A percentile compares a stretch with the other conserved stretches of the same genome.
Conservation (phyloP, 2,888 invertebrate genomes). For the Himalopsyche kuldschensis region DNA sequence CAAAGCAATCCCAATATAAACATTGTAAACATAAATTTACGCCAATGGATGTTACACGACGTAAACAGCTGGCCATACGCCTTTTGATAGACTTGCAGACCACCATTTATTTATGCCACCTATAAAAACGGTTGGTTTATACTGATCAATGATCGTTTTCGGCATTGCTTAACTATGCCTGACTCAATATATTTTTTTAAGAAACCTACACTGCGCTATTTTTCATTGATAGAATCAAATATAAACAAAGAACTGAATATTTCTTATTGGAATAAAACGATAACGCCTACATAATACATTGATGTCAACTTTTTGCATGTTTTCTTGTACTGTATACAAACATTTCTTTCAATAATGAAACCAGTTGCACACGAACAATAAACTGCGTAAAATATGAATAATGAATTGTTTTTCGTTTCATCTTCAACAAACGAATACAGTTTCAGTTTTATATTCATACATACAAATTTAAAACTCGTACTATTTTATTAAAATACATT, state of each 20-base stretch:
- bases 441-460: too few species aligned
- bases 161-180: not conserved
- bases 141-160: not conserved
- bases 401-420: too few species aligned
- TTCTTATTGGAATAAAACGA: too few species aligned
- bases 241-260: not conserved
- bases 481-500: too few species aligned
- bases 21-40: slow-evolving; percentile 34
- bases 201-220: not conserved
- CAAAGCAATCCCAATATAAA: slow-evolving; percentile 36
- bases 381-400: too few species aligned
- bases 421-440: too few species aligned
- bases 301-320: too few species aligned
- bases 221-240: not conserved
- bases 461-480: too few species aligned
- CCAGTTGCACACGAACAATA: too few species aligned
- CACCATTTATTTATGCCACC: not conserved
- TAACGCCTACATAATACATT: too few species aligned
- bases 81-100: slow-evolving; percentile 11
- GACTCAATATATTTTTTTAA: not conserved
- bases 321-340: too few species aligned
- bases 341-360: too few species aligned
- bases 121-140: slow-evolving; percentile 1
- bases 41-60: slow-evolving; percentile 26
- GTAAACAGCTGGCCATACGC: slow-evolving; percentile 28